Conservation (phyloP, 2,113 vertebrate genomes). For the Myxocyprinus asiaticus region DNA sequence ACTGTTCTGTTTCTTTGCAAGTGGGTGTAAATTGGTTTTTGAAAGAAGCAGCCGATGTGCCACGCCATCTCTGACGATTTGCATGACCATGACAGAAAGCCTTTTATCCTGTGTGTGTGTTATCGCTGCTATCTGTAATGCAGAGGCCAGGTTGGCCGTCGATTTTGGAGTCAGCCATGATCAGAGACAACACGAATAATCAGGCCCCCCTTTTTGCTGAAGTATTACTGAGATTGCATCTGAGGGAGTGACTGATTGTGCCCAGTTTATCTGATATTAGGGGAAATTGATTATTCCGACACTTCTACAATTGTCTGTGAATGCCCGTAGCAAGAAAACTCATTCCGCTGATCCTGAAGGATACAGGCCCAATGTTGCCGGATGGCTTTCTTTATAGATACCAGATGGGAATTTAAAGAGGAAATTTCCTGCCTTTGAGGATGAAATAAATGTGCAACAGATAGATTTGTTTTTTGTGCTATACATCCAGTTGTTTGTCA, state of each 20-base stretch:
- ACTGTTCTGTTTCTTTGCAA: neutral
- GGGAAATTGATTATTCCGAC: slow-evolving; percentile 67
- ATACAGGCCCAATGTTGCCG: slow-evolving; percentile 55
- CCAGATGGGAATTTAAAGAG: slow-evolving; percentile 60
- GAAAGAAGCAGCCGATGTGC: neutral
- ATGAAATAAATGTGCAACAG: slow-evolving; percentile 4
- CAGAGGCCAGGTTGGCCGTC: slow-evolving; percentile 20
- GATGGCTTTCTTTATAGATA: slow-evolving; percentile 55
- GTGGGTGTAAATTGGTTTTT: slow-evolving; percentile 4
- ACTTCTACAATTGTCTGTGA: slow-evolving; percentile 63
- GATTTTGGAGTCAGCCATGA: slow-evolving; percentile 1
- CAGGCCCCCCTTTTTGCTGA: neutral
- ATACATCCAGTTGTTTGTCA: slow-evolving; percentile 23
- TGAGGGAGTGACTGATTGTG: slow-evolving; percentile 67
- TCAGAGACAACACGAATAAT: slow-evolving; percentile 29
- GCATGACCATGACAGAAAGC: slow-evolving; percentile 36
- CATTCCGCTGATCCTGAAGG: slow-evolving; percentile 71
- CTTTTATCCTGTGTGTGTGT: neutral
- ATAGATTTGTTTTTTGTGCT: neutral
- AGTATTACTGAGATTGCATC: slow-evolving; percentile 67
- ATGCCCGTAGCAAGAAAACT: slow-evolving; percentile 66
- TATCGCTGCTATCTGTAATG: slow-evolving; percentile 26
- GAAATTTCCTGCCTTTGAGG: slow-evolving; percentile 31
- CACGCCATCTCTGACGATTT: neutral
- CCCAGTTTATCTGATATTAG: slow-evolving; percentile 71